These are phyloP conservation scores for Panzeria rudis DNA, from an alignment of 2,888 invertebrate genomes.

Conservation along the genomic window DNA sequence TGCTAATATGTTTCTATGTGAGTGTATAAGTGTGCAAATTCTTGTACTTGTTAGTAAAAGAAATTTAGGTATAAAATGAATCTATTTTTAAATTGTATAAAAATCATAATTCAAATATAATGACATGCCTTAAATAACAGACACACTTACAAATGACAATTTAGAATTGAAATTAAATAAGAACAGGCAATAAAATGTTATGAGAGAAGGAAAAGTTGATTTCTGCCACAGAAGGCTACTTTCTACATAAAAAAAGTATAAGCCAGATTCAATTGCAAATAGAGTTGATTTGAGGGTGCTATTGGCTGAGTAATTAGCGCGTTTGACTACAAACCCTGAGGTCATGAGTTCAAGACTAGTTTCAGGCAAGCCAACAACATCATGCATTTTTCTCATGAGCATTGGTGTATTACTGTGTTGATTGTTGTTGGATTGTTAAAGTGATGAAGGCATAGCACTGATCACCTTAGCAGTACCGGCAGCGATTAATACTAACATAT, in stretches of 20 bases:
- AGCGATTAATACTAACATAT: no score
- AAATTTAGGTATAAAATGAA: constrained; percentile 25
- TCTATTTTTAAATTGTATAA: constrained; percentile 22
- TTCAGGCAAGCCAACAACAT: no score
- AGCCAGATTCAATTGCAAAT: no score
- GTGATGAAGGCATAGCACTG: no score
- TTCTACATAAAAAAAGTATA: not conserved
- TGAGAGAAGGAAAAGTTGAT: not conserved
- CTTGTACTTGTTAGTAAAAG: constrained; percentile 5
- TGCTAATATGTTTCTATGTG: constrained; percentile 9
- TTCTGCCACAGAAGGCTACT: not conserved
- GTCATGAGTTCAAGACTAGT: no score
- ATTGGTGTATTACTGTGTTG: no score
- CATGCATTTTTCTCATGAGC: no score
- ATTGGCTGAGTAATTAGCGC: no score
- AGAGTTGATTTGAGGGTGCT: no score
- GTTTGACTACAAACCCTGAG: no score
- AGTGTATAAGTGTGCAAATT: constrained; percentile 2
- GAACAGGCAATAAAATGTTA: not conserved
- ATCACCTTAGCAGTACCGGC: no score
- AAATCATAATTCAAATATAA: constrained; percentile 24
- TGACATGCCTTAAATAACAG: constrained; percentile 9
- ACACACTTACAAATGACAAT: constrained; percentile 21
- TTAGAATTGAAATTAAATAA: constrained; percentile 27
- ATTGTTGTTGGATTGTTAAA: no score